phyloP scores from a whole-genome alignment of 2,113 vertebrate genomes.

The Rhynchomys soricoides region DNA sequence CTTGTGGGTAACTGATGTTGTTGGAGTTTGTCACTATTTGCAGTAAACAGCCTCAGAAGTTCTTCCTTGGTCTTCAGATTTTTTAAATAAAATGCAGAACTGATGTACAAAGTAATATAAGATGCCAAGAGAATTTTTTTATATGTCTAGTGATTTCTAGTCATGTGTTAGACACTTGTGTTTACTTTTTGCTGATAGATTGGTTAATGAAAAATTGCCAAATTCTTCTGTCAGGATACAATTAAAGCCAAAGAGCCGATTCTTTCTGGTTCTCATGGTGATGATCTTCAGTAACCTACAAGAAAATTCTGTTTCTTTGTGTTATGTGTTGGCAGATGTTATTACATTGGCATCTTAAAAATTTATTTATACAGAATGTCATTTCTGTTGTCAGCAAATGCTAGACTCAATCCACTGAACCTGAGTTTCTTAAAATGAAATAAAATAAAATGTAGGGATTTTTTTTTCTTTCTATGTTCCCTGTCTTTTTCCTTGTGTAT shows the following conservation, averaged over 20 bases:
- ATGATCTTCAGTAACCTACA: background rate
- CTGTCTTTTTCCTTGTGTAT: background rate
- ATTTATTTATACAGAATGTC: background rate
- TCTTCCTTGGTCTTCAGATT: background rate
- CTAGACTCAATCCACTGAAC: background rate
- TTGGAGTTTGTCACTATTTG: background rate
- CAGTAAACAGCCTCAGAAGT: background rate
- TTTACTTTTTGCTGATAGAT: background rate
- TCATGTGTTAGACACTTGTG: background rate
- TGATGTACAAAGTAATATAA: background rate
- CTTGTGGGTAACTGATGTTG: background rate
- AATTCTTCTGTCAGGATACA: background rate
- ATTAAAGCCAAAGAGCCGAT: background rate
- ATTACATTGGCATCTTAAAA: background rate
- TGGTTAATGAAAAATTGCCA: background rate
- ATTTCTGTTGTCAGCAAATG: background rate
- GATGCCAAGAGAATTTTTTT: background rate
- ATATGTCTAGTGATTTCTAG: background rate
- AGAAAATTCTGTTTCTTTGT: background rate
- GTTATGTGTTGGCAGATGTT: background rate
- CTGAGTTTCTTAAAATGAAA: background rate
- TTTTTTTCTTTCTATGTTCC: background rate
- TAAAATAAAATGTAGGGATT: background rate
- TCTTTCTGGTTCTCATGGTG: conserved; percentile 23
- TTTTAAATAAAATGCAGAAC: background rate